Conservation (phyloP, 2,888 invertebrate genomes). For the Slavum lentiscoides region DNA sequence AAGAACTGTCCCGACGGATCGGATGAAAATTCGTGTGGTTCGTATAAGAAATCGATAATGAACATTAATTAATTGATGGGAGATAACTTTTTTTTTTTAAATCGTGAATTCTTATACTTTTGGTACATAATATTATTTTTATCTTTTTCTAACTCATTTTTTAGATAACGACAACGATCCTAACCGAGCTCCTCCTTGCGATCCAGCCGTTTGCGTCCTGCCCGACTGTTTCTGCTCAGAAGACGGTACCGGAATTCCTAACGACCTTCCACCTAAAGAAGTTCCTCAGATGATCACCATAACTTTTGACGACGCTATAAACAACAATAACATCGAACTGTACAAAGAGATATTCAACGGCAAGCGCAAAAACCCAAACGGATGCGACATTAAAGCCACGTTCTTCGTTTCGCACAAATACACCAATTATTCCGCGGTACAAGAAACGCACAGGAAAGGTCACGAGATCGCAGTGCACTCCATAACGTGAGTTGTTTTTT, state of each 20-base stretch:
- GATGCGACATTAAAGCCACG: conserved; percentile 89
- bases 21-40: conserved; percentile 88
- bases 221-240: conserved; percentile 95
- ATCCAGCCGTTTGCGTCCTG: conserved; percentile 79
- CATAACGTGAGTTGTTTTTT: conserved; percentile 74
- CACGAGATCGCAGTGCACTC: conserved; percentile 94
- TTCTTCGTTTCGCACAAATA: conserved; percentile 93
- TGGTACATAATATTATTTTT: too few relatives aligned
- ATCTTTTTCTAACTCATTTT: conserved; percentile 56
- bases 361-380: conserved; percentile 88
- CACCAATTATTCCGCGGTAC: conserved; percentile 89
- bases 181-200: conserved; percentile 88
- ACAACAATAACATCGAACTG: conserved; percentile 91
- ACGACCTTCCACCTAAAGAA: conserved; percentile 79
- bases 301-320: conserved; percentile 92
- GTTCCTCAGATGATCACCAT: conserved; percentile 94
- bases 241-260: conserved; percentile 84
- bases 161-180: conserved; percentile 91
- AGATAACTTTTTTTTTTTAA: too few relatives aligned
- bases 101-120: too few relatives aligned
- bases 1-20: conserved; percentile 87
- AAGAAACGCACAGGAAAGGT: conserved; percentile 86
- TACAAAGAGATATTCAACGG: conserved; percentile 91
- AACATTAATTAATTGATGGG: background rate
- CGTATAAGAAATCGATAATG: conserved; percentile 59